Evolutionary conservation across 1,140 invertebrate species (phyloP), one percentile per base, ranked within the genome.

Genomic region (Melanaphis sacchari): DNA sequence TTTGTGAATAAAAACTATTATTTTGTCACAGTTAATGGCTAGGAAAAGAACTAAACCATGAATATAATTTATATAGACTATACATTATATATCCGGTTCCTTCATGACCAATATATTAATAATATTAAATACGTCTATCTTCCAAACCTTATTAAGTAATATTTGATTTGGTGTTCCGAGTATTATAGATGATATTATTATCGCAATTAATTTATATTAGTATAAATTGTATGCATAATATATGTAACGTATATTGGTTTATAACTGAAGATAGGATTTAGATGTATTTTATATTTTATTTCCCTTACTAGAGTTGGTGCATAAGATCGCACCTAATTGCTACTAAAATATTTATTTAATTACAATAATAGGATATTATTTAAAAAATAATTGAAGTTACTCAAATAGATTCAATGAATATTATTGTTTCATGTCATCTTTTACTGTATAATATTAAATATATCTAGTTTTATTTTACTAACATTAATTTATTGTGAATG

Each of bases 21-120:
- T 89, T 89, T 89, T 52, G 87, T 52, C 87, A 38, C 87, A 24
- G 46, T 89, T 89, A 38, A 89, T 89, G 36, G 21, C 6, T 49
- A 36, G 43, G 31, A 36, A 49, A 89, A 38, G 46, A 38, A 38
- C 87, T 52, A 89, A 89, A 89, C 46, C n/a, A 38, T 52, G 31
- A 88, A 88, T 31, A 46, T 88, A 4, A 22, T 88, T 46, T 49
- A 46, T n/a, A 46, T 49, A 88, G 43, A n/a, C 15, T 88, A 18
- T 2, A n/a, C n/a, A n/a, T n/a, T n/a, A n/a, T n/a, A n/a, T n/a
- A n/a, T n/a, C n/a, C n/a, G n/a, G n/a, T n/a, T n/a, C n/a, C n/a
- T n/a, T n/a, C n/a, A n/a, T n/a, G n/a, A n/a, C n/a, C n/a, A n/a
- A n/a, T n/a, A n/a, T n/a, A n/a, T n/a, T n/a, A n/a, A n/a, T n/a